Evolutionary conservation across 2,113 vertebrate genomes (phyloP), one percentile per base, ranked within the genome.

Genomic region (Microcebus ravelobensis): DNA sequence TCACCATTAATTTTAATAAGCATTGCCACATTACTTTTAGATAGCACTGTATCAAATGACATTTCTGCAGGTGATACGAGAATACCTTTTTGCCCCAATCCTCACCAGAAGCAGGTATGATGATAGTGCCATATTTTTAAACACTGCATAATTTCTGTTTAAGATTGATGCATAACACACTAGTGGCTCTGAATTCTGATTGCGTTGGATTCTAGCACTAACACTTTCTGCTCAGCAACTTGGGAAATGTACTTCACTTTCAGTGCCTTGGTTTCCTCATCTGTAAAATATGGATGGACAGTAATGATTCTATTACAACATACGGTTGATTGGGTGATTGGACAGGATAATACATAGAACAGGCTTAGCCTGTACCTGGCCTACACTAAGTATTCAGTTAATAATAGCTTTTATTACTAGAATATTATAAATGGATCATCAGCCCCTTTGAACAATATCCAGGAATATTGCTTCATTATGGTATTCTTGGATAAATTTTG

Each of bases 401-500:
- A 93, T 85, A 63, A 91, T 59, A 82, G 12, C 29, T 94, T 84
- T 91, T 95, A 65, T 90, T 96, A 68, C 77, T 83, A 65, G 29
- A 71, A 79, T 65, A 11, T 63, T 88, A 61, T 27, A 80, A 23
- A 57, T 65, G 48, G 25, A 68, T 76, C 42, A 61, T 77, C 42
- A 90, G 87, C 27, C 2, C 31, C 81, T 61, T 80, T 79, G 63
- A 91, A 52, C 8, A 52, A 65, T 65, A 90, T 27, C 45, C 31
- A 95, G 36, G 55, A 84, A 68, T 84, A 68, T 57, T 31, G 36
- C 17, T 86, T 96, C 15, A 90, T 91, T 84, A 68, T 79, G 8
- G 36, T 95, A 81, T 87, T 96, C 73, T 57, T 95, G 74, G 68
- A 91, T 96, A 89, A 84, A 94, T 1, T 87, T 23, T 71, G 50